Conservation (phyloP, 1,140 invertebrate species). For the Harpegnathos saltator region DNA sequence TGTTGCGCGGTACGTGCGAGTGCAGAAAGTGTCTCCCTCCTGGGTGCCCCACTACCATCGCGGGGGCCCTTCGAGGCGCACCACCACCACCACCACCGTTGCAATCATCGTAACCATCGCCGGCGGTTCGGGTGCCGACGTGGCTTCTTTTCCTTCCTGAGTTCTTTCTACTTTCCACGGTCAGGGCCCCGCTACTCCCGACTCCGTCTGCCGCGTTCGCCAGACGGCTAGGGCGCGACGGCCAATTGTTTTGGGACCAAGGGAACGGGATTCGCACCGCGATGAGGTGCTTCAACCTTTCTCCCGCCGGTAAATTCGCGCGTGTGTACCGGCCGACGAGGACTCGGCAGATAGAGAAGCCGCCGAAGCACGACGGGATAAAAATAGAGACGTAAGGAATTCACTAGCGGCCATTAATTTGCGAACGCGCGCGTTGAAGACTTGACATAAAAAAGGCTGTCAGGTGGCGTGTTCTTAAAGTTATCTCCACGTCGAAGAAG, state of each 20-base stretch:
- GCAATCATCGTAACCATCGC: no score
- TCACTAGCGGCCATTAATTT: neutral
- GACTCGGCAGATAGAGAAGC: neutral
- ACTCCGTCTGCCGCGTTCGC: slow-evolving; percentile 33
- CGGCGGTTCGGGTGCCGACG: slow-evolving; percentile 42
- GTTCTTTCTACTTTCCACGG: slow-evolving; percentile 69
- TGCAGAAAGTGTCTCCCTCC: slow-evolving; percentile 10
- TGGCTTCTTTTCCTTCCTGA: slow-evolving; percentile 63
- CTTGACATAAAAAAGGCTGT: slow-evolving; percentile 7
- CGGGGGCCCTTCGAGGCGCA: slow-evolving; percentile 30
- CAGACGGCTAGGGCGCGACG: slow-evolving; percentile 52
- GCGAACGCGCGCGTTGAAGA: neutral
- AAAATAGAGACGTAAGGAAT: neutral
- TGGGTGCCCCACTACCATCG: slow-evolving; percentile 32
- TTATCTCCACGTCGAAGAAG: neutral
- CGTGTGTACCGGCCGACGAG: neutral
- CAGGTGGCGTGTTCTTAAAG: slow-evolving; percentile 5
- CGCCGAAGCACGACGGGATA: neutral
- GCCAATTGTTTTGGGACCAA: slow-evolving; percentile 16
- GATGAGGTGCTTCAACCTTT: neutral
- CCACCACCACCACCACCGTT: no score
- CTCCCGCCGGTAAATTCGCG: neutral
- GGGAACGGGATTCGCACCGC: neutral
- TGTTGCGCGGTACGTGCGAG: neutral
- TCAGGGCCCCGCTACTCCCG: slow-evolving; percentile 43